phyloP scores from a whole-genome alignment of 2,113 vertebrate genomes.

The Myiagra hebetior region DNA sequence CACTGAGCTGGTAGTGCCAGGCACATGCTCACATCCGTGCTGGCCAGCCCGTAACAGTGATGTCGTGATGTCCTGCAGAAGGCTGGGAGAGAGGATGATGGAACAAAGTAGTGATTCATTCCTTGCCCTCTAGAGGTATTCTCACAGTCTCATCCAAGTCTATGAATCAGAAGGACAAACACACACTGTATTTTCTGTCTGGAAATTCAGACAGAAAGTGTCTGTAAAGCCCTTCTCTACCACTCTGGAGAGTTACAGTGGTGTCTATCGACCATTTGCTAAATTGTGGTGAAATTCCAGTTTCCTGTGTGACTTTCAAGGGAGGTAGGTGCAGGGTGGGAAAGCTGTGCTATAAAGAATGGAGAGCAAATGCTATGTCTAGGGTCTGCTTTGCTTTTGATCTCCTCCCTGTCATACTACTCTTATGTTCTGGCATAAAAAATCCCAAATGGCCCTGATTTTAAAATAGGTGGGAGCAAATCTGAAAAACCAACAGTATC shows the following conservation, averaged over 20 bases:
- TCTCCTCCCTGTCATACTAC: neutral
- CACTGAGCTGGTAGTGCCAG: rapidly evolving
- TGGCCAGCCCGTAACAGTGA: neutral
- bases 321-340: neutral
- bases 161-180: neutral
- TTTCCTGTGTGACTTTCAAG: neutral
- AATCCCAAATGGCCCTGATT: neutral
- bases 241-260: neutral
- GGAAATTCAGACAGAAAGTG: neutral
- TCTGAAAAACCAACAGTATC: neutral
- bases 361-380: neutral
- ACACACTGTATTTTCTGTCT: neutral
- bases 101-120: neutral
- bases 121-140: neutral
- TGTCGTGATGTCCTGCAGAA: neutral
- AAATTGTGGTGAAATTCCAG: neutral
- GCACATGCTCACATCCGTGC: rapidly evolving
- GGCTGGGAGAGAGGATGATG: neutral
- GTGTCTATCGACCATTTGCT: neutral
- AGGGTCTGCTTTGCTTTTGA: neutral
- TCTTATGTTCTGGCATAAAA: neutral
- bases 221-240: neutral
- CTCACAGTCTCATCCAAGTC: neutral
- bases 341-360: neutral
- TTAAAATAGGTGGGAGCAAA: neutral